Evolutionary conservation across 2,888 invertebrate genomes (phyloP).

Genomic region (Phoenoteleia sp.): DNA sequence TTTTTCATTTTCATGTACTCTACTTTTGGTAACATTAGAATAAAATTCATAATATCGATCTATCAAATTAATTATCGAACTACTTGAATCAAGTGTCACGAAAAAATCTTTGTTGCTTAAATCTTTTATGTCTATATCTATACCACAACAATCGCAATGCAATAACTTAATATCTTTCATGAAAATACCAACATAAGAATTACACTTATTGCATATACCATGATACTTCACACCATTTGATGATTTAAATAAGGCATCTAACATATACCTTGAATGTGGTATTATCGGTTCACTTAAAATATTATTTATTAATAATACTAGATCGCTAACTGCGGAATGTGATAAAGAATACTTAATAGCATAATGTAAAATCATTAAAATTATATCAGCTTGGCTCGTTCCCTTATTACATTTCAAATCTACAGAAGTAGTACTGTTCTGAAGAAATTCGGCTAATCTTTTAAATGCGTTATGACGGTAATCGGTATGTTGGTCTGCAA

Average conservation of each 20-base stretch:
- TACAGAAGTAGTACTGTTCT: too few relatives aligned
- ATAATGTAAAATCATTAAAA: conserved; percentile 8
- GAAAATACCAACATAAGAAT: neutral
- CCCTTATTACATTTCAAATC: too few relatives aligned
- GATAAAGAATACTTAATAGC: conserved; percentile 3
- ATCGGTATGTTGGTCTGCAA: too few relatives aligned
- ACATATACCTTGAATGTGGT: neutral
- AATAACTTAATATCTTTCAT: neutral
- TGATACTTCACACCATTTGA: conserved; percentile 10
- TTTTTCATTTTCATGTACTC: neutral
- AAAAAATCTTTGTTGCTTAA: neutral
- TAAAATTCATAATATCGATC: neutral
- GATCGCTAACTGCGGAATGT: neutral
- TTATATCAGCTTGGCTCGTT: conserved; percentile 9
- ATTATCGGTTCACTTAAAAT: neutral
- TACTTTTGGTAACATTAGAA: neutral
- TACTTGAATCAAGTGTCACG: neutral
- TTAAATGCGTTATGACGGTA: too few relatives aligned
- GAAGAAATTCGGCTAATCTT: too few relatives aligned
- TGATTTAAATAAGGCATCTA: neutral
- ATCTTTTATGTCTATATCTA: neutral
- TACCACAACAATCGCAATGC: neutral
- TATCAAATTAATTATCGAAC: neutral
- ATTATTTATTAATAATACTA: conserved; percentile 24
- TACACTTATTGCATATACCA: conserved; percentile 1